Conservation (phyloP, 2,113 vertebrate genomes). For the Ivindomyrus marchei region DNA sequence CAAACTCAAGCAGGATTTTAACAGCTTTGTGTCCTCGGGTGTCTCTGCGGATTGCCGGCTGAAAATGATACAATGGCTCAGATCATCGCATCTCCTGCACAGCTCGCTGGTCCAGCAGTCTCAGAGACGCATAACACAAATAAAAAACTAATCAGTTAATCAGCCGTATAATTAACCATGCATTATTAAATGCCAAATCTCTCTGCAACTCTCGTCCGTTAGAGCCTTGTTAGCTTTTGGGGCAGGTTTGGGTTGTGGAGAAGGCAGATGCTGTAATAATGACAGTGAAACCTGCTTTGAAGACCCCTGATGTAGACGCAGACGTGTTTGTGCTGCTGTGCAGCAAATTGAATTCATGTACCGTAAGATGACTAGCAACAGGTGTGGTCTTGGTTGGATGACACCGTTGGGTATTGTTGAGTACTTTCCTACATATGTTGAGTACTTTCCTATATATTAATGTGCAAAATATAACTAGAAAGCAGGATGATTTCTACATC, state of each 20-base stretch:
- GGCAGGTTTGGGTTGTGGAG: neutral
- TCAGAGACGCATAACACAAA: slow-evolving; percentile 11
- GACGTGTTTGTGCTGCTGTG: neutral
- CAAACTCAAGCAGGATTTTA: neutral
- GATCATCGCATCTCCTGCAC: neutral
- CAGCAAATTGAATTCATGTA: neutral
- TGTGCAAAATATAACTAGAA: neutral
- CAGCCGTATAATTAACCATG: neutral
- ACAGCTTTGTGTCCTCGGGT: neutral
- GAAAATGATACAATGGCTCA: neutral
- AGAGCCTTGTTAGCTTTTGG: neutral
- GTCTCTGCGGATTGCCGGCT: neutral
- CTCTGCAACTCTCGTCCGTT: neutral
- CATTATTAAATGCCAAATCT: slow-evolving; percentile 9
- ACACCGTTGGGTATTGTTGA: neutral
- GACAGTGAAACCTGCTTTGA: neutral
- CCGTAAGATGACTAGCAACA: neutral
- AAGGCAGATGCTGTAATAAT: neutral
- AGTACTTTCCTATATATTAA: neutral
- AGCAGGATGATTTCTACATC: neutral
- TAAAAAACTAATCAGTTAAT: slow-evolving; percentile 14
- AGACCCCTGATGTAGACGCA: neutral
- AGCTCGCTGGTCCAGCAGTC: neutral
- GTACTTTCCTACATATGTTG: neutral
- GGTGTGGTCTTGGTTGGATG: neutral